Conservation (phyloP, 2,113 vertebrate species). For the Zapus hudsonius region DNA sequence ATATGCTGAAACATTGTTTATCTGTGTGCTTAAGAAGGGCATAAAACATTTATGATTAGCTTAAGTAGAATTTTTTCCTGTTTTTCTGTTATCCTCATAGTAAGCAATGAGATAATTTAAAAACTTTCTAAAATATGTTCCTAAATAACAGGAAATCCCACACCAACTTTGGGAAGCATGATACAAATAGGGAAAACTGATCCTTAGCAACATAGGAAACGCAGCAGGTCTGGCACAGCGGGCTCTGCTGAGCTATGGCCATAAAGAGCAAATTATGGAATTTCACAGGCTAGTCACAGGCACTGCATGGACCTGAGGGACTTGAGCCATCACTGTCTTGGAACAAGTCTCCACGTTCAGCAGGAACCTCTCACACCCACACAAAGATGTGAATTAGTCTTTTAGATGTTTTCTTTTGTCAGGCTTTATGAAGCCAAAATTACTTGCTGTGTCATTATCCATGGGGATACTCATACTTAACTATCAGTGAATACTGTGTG, state of each 20-base stretch:
- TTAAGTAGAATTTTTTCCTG: slow-evolving; percentile 12
- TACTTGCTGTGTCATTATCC: slow-evolving; percentile 11
- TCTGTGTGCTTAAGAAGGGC: neutral
- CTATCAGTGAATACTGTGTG: neutral
- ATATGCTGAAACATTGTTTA: neutral
- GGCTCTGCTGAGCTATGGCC: neutral
- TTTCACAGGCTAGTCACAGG: neutral
- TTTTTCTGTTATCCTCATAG: slow-evolving; percentile 21
- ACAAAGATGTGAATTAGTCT: neutral
- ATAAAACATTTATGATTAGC: neutral
- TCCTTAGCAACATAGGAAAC: neutral
- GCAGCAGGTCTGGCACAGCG: too few species aligned
- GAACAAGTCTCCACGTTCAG: neutral
- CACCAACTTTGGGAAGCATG: slow-evolving; percentile 18
- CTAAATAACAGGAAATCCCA: slow-evolving; percentile 46
- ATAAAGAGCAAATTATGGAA: neutral
- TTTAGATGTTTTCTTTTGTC: neutral
- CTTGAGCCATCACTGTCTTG: neutral
- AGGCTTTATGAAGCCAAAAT: neutral
- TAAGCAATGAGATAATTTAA: slow-evolving; percentile 9
- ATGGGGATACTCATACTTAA: neutral
- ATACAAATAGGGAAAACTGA: neutral
- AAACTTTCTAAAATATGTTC: slow-evolving; percentile 52
- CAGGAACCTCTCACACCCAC: neutral
- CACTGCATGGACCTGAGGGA: neutral